Base-by-base conservation (phyloP, 2,797 vertebrate genomes). In the Silurus aristotelis region DNA sequence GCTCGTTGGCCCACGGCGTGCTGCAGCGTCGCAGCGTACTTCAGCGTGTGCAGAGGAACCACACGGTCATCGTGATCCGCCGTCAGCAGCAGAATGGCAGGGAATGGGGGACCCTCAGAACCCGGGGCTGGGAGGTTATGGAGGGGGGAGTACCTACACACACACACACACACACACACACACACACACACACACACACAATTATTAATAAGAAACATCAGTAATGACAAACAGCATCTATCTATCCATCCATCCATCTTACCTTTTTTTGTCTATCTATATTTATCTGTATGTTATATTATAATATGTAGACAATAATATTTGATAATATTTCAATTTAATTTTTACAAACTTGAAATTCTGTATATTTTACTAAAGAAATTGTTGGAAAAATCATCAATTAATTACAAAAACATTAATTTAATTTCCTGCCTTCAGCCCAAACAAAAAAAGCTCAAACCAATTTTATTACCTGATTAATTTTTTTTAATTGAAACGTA, bases 11-110 rank as follows among this genome's bases (percentile, higher is more conserved):
- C 94, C 70, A 95, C 91, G 0, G 88, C 89, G 8, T 90, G 66
- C 92, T 96, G 95, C 90, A 96, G 83, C 4, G 93, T 48, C 0
- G 95, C 95, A 0, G 90, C 91, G 71, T 92, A 95, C 90, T 96
- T 96, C 19, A 95, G 91, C 0, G 95, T 95, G 93, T 95, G 95
- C 38, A 95, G 92, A 22, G 95, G 95, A 3, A 95, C 95, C 88
- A 95, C 95, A 0, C 95, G 95, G 87, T 96, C 95, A 0, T 96
- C 95, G 14, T 96, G 95, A 61, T 96, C 95, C 0, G 92, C 95
- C 0, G 95, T 95, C 85, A 95, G 93, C 2, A 95, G 91, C 85
- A 96, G 91, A 25, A 95, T 64, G 14, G 95, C 95, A 0, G 95
- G 95, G 87, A 91, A 95, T 0, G 91, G 71, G 0, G 83, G 55